Evolutionary conservation across 2,888 invertebrate genomes (phyloP).

Genomic region (Arrhopalites spinosus): DNA sequence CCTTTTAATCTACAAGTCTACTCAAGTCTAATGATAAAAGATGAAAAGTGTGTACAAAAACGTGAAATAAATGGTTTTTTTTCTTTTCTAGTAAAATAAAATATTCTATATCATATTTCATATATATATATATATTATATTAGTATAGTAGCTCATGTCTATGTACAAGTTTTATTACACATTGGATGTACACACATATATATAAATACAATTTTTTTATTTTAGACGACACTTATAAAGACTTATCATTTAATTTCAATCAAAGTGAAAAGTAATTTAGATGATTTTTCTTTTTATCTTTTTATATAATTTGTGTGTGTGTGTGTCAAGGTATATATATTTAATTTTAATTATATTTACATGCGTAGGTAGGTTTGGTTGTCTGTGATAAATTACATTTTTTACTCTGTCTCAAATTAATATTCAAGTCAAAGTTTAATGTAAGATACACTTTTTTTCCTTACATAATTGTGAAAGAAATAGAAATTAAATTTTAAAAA

Average conservation of each 20-base stretch:
- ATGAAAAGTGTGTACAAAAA: neutral
- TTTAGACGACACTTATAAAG: neutral
- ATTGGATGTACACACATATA: neutral
- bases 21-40: neutral
- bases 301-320: neutral
- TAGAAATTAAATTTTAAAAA: neutral
- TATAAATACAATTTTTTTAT: neutral
- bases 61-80: neutral
- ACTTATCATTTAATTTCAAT: neutral
- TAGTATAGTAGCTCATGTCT: neutral
- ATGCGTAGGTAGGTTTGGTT: neutral
- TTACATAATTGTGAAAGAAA: neutral
- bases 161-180: neutral
- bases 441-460: slow-evolving; percentile 1
- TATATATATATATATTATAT: neutral
- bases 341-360: too few relatives aligned
- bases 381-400: neutral
- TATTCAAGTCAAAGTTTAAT: too few relatives aligned
- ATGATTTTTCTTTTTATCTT: neutral
- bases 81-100: slow-evolving; percentile 7
- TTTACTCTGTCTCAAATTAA: too few relatives aligned
- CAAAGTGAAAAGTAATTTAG: neutral
- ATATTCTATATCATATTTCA: neutral
- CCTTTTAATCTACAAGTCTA: too few relatives aligned
- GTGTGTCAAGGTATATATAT: neutral